These are phyloP conservation scores for Archips crataeganus DNA, from an alignment of 2,888 invertebrate genomes.

Conservation along the genomic window DNA sequence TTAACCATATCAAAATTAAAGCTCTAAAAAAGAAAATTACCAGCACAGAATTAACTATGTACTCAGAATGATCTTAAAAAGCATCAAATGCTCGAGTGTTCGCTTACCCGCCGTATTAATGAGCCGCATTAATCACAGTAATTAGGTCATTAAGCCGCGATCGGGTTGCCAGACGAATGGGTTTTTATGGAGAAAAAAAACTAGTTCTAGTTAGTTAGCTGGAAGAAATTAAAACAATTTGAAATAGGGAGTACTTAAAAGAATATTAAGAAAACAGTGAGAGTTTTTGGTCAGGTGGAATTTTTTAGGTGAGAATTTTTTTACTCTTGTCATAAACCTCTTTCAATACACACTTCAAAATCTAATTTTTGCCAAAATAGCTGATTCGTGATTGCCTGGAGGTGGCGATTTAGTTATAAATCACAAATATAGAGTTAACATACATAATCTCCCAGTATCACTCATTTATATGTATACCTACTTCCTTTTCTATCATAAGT, in stretches of 20 bases:
- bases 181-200: conserved; percentile 28
- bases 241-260: background rate
- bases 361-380: too few relatives aligned
- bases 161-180: conserved; percentile 66
- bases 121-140: conserved; percentile 81
- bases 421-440: too few relatives aligned
- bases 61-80: conserved; percentile 21
- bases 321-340: too few relatives aligned
- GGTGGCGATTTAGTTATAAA: too few relatives aligned
- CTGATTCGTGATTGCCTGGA: too few relatives aligned
- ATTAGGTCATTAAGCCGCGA: conserved; percentile 80
- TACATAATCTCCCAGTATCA: too few relatives aligned
- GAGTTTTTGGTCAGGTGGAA: too few relatives aligned
- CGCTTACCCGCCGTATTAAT: conserved; percentile 78
- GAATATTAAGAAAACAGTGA: background rate
- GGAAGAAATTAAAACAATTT: background rate
- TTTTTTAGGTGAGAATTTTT: too few relatives aligned
- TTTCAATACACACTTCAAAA: too few relatives aligned
- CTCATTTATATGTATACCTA: too few relatives aligned
- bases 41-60: background rate
- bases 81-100: conserved; percentile 65
- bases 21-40: background rate
- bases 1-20: too few relatives aligned
- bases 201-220: conserved; percentile 7
- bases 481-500: too few relatives aligned